These are phyloP conservation scores for Limnephilus auricula DNA, from an alignment of 2,888 invertebrate species.

Conservation along the genomic window DNA sequence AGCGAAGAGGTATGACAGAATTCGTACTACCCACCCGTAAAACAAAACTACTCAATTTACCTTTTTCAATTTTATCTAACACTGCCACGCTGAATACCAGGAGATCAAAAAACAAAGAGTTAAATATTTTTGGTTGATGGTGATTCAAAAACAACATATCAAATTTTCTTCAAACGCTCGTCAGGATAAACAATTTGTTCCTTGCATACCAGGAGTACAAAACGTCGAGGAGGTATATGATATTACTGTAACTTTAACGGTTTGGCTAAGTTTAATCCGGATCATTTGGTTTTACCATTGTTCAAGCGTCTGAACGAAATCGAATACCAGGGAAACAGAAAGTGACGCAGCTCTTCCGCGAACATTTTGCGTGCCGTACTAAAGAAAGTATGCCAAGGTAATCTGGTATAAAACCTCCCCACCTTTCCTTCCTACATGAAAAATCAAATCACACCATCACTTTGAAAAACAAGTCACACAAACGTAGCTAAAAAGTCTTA, in stretches of 20 bases:
- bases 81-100: background rate
- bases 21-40: background rate
- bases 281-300: slow-evolving; percentile 34
- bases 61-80: background rate
- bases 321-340: slow-evolving; percentile 46
- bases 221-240: background rate
- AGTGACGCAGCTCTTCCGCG: slow-evolving; percentile 41
- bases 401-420: slow-evolving; percentile 62
- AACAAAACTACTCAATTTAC: background rate
- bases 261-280: background rate
- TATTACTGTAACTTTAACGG: background rate
- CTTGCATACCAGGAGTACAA: slow-evolving; percentile 22
- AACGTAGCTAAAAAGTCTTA: background rate
- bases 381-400: slow-evolving; percentile 66
- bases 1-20: background rate
- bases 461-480: background rate
- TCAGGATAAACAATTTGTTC: slow-evolving; percentile 44
- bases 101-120: slow-evolving; percentile 11
- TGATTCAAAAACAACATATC: background rate
- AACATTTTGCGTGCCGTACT: slow-evolving; percentile 45
- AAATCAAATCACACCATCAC: background rate
- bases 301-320: slow-evolving; percentile 14
- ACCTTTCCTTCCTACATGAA: slow-evolving; percentile 62
- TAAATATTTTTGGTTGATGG: background rate
- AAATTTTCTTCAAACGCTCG: slow-evolving; percentile 37